Evolutionary conservation across 1,140 invertebrate species (phyloP), one percentile per base, ranked within the genome.

Genomic region (Antheraea pernyi): DNA sequence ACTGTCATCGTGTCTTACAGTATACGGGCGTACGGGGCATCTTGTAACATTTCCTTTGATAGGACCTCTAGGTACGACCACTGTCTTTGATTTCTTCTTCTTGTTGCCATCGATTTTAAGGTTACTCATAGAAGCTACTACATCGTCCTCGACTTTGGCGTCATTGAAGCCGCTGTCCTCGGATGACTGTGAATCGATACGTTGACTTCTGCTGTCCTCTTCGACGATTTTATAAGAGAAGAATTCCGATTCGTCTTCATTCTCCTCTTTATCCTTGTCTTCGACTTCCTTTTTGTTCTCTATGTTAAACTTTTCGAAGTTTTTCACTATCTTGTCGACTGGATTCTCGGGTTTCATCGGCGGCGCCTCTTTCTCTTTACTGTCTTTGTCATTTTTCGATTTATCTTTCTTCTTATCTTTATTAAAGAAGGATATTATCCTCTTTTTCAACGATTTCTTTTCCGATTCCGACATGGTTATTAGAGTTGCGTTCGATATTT

Each of bases 131-230:
- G 71, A 48, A 10, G 78, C 70, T 0, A 76, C 63, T 8, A 79
- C 70, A 9, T 79, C 73, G 10, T 78, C 70, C 7, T 74, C 65
- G 22, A 74, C 73, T 42, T 70, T 75, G 4, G 77, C 77, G 5
- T 89, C 87, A 4, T 79, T 72, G 36, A 79, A 86, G 0, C 88
- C 88, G 19, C 86, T 91, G 60, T 91, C 88, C 59, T 84, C 76
- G 7, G 88, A 90, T 0, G 83, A 84, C 9, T 89, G 83, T 0
- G 88, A 88, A 10, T 84, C 81, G 5, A 84, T 81, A 18, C 82
- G 80, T 0, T 72, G 66, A 11, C 66, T 71, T 67, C 77, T 75
- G 0, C 65, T 46, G 37, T 86, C 85, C 0, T 78, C 81, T 30
- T 80, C 74, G n/a, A 87, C 72, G 0, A 79, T 58, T 75, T 81